These are phyloP conservation scores for Acanthacorydalis orientalis DNA, from an alignment of 2,888 invertebrate genomes.

Conservation along the genomic window DNA sequence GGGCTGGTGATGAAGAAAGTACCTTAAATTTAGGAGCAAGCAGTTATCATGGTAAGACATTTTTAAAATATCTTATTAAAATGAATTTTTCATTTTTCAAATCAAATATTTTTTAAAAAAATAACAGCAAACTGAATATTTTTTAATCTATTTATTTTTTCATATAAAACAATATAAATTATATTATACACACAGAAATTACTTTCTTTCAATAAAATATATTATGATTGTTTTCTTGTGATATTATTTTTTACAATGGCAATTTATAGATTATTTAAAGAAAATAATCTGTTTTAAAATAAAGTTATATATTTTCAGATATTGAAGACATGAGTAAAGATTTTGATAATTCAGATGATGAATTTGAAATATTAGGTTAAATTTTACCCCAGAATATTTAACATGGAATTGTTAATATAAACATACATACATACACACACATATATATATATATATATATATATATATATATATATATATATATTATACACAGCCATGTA, in stretches of 20 bases:
- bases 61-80: too few species aligned
- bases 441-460: neutral
- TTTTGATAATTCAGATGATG: slow-evolving; percentile 64
- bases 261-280: too few species aligned
- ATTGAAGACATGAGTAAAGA: slow-evolving; percentile 36
- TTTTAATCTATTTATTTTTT: too few species aligned
- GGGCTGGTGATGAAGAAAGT: slow-evolving; percentile 40
- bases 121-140: too few species aligned
- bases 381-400: neutral
- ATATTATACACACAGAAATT: too few species aligned
- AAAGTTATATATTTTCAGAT: slow-evolving; percentile 23
- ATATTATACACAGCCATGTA: neutral
- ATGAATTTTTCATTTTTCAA: too few species aligned
- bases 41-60: slow-evolving; percentile 22
- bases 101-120: too few species aligned
- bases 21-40: slow-evolving; percentile 22
- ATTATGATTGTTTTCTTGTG: too few species aligned
- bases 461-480: neutral
- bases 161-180: too few species aligned
- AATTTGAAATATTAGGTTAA: slow-evolving; percentile 61
- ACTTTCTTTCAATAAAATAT: too few species aligned
- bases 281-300: neutral
- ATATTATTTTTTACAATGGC: slow-evolving; percentile 18
- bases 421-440: neutral
- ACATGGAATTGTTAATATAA: too few species aligned